Evolutionary conservation across 2,113 vertebrate species (phyloP).

Genomic region (Dromiciops gliroides): DNA sequence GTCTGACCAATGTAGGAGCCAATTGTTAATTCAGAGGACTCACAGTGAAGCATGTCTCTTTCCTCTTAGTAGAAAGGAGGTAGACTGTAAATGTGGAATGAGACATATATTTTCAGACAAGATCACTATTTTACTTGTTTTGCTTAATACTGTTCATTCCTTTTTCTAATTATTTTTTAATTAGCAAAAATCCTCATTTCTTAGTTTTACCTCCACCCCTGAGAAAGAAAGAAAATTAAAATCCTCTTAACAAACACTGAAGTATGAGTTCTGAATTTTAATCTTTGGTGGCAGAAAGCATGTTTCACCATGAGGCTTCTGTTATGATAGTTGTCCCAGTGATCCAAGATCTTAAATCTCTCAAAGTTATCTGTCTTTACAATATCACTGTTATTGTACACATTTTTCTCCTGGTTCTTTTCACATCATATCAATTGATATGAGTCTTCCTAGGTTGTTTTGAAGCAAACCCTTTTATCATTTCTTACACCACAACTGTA

Average conservation of each 20-base stretch:
- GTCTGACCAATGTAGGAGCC: neutral
- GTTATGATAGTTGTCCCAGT: no score
- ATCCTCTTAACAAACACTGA: no score
- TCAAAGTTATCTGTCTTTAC: neutral
- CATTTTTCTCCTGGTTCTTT: neutral
- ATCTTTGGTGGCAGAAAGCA: no score
- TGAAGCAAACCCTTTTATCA: neutral
- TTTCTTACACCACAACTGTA: neutral
- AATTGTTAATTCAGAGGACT: neutral
- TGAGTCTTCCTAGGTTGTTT: neutral
- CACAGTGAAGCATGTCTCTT: neutral
- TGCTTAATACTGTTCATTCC: neutral
- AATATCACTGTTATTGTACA: neutral
- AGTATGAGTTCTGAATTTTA: no score
- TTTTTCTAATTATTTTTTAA: neutral
- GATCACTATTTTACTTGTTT: neutral
- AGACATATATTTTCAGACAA: neutral
- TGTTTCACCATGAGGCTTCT: no score
- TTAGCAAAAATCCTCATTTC: no score
- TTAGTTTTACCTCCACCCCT: no score
- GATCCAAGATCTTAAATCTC: no score
- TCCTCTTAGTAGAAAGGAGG: neutral
- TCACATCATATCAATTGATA: neutral
- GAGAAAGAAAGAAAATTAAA: no score
- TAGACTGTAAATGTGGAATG: neutral